Base-by-base conservation (phyloP, 2,888 invertebrate genomes). In the Diplolepis rosae region DNA sequence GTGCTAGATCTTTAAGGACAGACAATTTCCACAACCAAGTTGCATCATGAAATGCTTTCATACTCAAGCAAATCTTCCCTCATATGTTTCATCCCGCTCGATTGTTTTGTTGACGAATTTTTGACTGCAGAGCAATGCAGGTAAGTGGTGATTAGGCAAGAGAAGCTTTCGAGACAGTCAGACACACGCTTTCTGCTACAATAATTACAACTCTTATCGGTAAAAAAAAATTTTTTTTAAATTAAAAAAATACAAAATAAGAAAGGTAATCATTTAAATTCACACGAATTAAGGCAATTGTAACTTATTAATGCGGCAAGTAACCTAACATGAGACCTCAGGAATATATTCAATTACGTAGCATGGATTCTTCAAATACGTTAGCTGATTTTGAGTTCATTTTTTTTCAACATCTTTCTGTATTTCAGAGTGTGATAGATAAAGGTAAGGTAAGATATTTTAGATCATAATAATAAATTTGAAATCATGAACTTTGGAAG, bases 371-470 rank as follows among this genome's bases (percentile, higher is more conserved):
- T 13, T 30, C 66, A 22, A 66, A 11, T 48, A 28, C 30, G 24
- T 50, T 66, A 32, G 32, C 45, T 22, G 30, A 22, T 32, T 32
- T 61, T 9, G 48, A 69, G 61, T 72, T 75, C 32, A 24, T 68
- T 70, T 72, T 68, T 30, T 56, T 71, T 66, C 61, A 42, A 32
- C 30, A 54, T 69, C 27, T 77, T 81, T 81, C 79, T 81, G 81
- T 80, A 81, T 73, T 80, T 81, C 79, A 79, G 78, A 78, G 77
- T 56, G 45, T 15, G 18, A 18, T 45, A 7, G 6, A 45, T 18
- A 22, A 56, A 1, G 11, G 22, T 61, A 61, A 61, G 56, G 39
- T 61, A 61, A 61, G 56, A 61, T 54, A 54, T 15, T 61, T 32
- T 39, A 61, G 30, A 18, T 24, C 18, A 6, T 13, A 39, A 24